phyloP scores from a whole-genome alignment of 2,888 invertebrate species.

The Stictocephala bisonia region DNA sequence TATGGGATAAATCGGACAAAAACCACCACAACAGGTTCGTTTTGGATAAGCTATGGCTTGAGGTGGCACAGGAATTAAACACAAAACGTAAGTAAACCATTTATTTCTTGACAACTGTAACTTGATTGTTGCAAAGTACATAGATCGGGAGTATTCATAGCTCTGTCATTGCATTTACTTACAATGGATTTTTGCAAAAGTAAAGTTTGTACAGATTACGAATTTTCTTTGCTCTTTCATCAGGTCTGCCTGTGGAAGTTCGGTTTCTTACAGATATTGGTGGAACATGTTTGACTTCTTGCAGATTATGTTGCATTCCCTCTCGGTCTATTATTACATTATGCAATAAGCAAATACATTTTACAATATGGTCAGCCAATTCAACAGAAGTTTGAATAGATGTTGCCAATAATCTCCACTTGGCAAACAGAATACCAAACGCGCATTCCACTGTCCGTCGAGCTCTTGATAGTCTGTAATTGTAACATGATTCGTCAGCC shows the following conservation, averaged over 20 bases:
- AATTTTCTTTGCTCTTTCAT: slow-evolving; percentile 7
- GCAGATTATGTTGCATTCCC: slow-evolving; percentile 3
- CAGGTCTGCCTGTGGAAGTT: slow-evolving; percentile 21
- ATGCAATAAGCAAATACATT: slow-evolving; percentile 49
- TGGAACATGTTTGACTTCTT: slow-evolving; percentile 2
- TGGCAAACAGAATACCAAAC: slow-evolving; percentile 42
- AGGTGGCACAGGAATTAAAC: slow-evolving; percentile 26
- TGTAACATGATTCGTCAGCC: slow-evolving; percentile 26
- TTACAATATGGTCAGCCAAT: slow-evolving; percentile 44
- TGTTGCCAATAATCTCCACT: slow-evolving; percentile 46
- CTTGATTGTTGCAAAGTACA: background rate
- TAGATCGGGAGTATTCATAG: slow-evolving; percentile 1
- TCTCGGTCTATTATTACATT: slow-evolving; percentile 49
- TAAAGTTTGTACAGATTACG: slow-evolving; percentile 13
- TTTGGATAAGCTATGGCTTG: slow-evolving; percentile 31
- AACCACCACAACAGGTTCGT: slow-evolving; percentile 32
- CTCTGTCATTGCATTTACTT: slow-evolving; percentile 7
- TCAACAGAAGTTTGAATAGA: slow-evolving; percentile 41
- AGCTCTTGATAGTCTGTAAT: slow-evolving; percentile 36
- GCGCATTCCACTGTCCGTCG: slow-evolving; percentile 41
- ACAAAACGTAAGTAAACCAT: slow-evolving; percentile 15
- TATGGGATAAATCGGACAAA: slow-evolving; percentile 26
- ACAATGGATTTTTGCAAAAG: slow-evolving; percentile 13
- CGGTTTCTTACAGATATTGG: slow-evolving; percentile 18
- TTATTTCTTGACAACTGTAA: slow-evolving; percentile 2